These are phyloP conservation scores for Electrophaes corylata DNA, from an alignment of 2,888 invertebrate species.

Conservation along the genomic window DNA sequence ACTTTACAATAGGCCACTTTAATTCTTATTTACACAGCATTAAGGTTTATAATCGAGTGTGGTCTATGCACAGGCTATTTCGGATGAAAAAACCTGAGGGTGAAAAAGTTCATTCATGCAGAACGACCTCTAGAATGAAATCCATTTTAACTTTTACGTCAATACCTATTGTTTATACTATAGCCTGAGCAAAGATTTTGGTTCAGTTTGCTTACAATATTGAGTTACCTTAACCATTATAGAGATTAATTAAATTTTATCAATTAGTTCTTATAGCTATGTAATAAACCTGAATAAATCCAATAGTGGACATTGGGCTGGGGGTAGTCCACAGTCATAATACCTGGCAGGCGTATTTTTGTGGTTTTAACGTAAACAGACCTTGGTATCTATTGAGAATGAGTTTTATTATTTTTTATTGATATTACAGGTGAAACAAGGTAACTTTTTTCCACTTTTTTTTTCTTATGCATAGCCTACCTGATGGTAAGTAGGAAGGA, in stretches of 20 bases:
- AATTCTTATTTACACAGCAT: conserved; percentile 6
- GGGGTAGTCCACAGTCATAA: too few relatives aligned
- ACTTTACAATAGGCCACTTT: background rate
- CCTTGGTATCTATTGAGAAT: too few relatives aligned
- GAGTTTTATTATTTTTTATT: too few relatives aligned
- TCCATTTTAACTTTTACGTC: conserved; percentile 50
- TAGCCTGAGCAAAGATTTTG: conserved; percentile 9
- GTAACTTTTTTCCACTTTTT: too few relatives aligned
- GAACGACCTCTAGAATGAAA: conserved; percentile 54
- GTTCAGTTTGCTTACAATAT: background rate
- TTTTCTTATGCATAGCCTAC: too few relatives aligned
- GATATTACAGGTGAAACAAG: too few relatives aligned
- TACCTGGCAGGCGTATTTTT: too few relatives aligned
- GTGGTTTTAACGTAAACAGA: too few relatives aligned
- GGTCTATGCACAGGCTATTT: conserved; percentile 47
- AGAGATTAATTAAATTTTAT: too few relatives aligned
- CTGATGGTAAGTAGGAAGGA: too few relatives aligned
- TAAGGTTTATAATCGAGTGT: conserved; percentile 29
- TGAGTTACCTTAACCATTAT: background rate
- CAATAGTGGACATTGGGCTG: too few relatives aligned
- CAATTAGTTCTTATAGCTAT: background rate
- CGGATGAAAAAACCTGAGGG: conserved; percentile 52
- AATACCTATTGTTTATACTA: conserved; percentile 37
- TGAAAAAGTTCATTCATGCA: conserved; percentile 61
- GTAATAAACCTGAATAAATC: too few relatives aligned